Conservation (phyloP, 2,888 invertebrate species). For the Petrophora chlorosata region DNA sequence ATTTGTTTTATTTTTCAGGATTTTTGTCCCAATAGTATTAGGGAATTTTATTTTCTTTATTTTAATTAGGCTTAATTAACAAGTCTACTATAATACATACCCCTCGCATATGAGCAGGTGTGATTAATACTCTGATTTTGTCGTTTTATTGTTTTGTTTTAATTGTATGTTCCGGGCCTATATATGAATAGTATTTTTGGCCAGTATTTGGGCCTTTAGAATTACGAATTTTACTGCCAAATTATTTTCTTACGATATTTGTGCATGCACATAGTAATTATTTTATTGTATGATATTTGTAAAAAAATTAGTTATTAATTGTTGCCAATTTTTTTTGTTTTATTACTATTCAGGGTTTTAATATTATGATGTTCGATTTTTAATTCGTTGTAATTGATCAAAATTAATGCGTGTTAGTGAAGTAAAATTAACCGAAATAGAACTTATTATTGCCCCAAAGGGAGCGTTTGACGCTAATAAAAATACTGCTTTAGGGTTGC, state of each 20-base stretch:
- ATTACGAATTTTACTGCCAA: constrained; percentile 84
- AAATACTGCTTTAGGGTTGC: constrained; percentile 82
- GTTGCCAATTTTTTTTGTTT: constrained; percentile 82
- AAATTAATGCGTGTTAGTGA: constrained; percentile 83
- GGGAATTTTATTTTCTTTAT: constrained; percentile 83
- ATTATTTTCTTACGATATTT: constrained; percentile 83
- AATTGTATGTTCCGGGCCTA: constrained; percentile 80
- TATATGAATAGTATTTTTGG: constrained; percentile 81
- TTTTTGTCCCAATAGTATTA: constrained; percentile 84
- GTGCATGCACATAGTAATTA: constrained; percentile 83
- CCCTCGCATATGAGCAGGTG: constrained; percentile 70
- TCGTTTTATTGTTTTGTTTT: constrained; percentile 79
- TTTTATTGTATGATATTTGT: constrained; percentile 80
- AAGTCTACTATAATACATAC: constrained; percentile 76
- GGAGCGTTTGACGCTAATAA: constrained; percentile 83
- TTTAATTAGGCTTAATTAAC: constrained; percentile 72
- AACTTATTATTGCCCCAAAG: constrained; percentile 80
- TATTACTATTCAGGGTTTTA: constrained; percentile 82
- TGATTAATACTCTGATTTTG: constrained; percentile 81
- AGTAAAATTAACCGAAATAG: constrained; percentile 80
- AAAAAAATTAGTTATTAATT: constrained; percentile 80
- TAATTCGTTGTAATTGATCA: constrained; percentile 82
- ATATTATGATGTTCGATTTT: constrained; percentile 79
- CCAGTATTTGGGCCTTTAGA: constrained; percentile 81
- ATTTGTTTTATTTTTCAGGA: constrained; percentile 76